Conservation (phyloP, 2,113 vertebrate species). For the Pholis gunnellus region DNA sequence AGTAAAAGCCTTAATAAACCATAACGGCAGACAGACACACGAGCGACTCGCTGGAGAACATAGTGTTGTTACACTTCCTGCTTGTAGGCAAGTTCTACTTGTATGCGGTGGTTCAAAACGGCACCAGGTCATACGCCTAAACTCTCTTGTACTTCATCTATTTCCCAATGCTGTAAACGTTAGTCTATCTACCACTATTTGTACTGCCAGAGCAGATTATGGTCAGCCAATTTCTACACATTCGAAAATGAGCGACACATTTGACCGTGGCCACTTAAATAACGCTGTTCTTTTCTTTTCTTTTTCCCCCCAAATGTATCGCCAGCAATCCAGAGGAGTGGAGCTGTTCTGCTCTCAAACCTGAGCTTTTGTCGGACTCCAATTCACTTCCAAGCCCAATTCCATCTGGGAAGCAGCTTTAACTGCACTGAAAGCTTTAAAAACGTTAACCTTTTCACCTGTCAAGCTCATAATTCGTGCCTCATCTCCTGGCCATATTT, state of each 20-base stretch:
- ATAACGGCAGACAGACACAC: too few species aligned
- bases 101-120: too few species aligned
- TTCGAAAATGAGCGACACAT: not conserved
- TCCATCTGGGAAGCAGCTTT: not conserved
- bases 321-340: not conserved
- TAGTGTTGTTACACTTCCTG: too few species aligned
- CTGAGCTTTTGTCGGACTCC: not conserved
- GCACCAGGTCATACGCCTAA: too few species aligned
- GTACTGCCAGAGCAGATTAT: not conserved
- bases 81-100: too few species aligned
- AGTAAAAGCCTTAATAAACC: too few species aligned
- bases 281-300: not conserved
- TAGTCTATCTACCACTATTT: not conserved
- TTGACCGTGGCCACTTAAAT: not conserved
- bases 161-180: too few species aligned
- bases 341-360: too few species aligned
- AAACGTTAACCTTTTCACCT: constrained; percentile 3
- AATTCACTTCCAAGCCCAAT: not conserved
- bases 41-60: too few species aligned
- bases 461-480: not conserved
- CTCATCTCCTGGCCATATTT: not conserved
- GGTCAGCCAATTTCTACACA: not conserved
- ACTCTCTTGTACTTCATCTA: too few species aligned
- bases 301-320: not conserved
- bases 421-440: not conserved